phyloP scores from a whole-genome alignment of 2,797 vertebrate species.

The Danio tinwini region DNA sequence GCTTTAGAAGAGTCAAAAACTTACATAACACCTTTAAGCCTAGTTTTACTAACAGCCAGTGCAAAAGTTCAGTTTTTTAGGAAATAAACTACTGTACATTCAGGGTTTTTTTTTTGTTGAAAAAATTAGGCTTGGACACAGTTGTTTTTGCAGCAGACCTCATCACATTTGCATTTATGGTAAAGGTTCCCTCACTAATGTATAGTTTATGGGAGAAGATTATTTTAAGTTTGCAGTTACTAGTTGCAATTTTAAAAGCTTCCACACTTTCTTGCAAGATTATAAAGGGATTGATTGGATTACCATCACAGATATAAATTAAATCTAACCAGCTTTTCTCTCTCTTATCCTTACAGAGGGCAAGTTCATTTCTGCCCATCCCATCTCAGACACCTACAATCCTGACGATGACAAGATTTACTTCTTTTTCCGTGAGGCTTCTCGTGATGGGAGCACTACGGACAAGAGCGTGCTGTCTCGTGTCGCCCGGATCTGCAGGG shows the following conservation, averaged over 20 bases:
- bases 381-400: constrained; percentile 95
- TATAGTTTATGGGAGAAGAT: too few species aligned
- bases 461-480: constrained; percentile 93
- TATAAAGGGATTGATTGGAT: constrained; percentile 16
- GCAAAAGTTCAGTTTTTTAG: too few species aligned
- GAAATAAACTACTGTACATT: too few species aligned
- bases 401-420: constrained; percentile 98
- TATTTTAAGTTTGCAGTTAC: too few species aligned
- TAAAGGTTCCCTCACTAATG: too few species aligned
- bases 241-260: not conserved
- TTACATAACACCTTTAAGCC: too few species aligned
- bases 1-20: too few species aligned
- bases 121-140: too few species aligned
- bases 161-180: too few species aligned
- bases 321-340: constrained; percentile 28
- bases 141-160: too few species aligned
- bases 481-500: constrained; percentile 98
- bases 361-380: constrained; percentile 92
- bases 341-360: constrained; percentile 84
- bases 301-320: constrained; percentile 1
- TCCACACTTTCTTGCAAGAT: not conserved
- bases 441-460: constrained; percentile 85
- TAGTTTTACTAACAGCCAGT: too few species aligned
- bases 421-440: constrained; percentile 97
- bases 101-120: too few species aligned